phyloP scores from a whole-genome alignment of 37 sponge, comb jelly and placozoan genomes.

The Haliclona indistincta region DNA sequence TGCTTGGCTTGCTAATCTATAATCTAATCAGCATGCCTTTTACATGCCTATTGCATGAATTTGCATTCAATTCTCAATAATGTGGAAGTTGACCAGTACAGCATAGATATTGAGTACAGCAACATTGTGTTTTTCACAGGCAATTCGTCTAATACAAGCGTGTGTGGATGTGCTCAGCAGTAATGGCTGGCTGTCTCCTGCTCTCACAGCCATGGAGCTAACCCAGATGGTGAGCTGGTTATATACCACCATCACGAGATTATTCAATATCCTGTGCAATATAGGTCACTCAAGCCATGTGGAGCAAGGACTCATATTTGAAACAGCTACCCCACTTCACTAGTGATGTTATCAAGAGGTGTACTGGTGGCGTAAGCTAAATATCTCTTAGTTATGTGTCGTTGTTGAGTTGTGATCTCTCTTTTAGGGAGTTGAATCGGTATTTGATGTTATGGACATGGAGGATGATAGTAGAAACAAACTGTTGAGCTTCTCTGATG shows the following conservation, averaged over 20 bases:
- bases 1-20: not conserved
- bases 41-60: too few species aligned
- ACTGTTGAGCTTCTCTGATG: slow-evolving; percentile 79
- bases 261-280: not conserved
- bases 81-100: too few species aligned
- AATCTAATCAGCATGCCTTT: too few species aligned
- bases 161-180: slow-evolving; percentile 99
- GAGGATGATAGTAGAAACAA: slow-evolving; percentile 87
- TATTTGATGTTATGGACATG: slow-evolving; percentile 99
- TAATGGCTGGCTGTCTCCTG: slow-evolving; percentile 96
- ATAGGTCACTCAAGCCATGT: slow-evolving; percentile 94
- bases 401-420: not conserved
- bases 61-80: too few species aligned
- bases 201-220: slow-evolving; percentile 97
- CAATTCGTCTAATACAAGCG: slow-evolving; percentile 87
- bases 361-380: slow-evolving; percentile 66
- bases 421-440: slow-evolving; percentile 79
- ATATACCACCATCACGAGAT: not conserved
- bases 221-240: slow-evolving; percentile 85
- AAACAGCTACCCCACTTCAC: slow-evolving; percentile 99
- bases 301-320: slow-evolving; percentile 96
- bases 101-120: too few species aligned
- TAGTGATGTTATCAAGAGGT: slow-evolving; percentile 87
- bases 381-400: not conserved
- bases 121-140: slow-evolving; percentile 43